Evolutionary conservation across 2,113 vertebrate species (phyloP).

Genomic region (Vireo altiloquus): DNA sequence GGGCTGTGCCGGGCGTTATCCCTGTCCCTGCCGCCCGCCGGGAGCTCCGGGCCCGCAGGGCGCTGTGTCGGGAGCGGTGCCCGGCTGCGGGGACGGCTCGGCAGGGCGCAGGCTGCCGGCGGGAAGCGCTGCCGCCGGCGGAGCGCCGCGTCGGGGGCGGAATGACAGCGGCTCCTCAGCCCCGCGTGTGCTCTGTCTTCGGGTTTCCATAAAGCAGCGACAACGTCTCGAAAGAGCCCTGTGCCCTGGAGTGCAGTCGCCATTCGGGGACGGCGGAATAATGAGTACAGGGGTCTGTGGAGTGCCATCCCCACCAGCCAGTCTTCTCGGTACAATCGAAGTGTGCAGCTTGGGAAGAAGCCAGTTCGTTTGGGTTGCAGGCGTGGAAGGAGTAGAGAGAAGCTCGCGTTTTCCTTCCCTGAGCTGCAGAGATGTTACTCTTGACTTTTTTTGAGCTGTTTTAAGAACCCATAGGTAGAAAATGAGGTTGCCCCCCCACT

Average conservation of each 20-base stretch:
- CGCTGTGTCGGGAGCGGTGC: background rate
- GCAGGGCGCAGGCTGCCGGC: background rate
- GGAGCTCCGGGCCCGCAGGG: background rate
- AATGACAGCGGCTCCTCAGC: accelerated
- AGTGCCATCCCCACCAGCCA: accelerated
- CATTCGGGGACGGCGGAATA: accelerated
- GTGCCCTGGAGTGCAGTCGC: accelerated
- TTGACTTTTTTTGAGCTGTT: background rate
- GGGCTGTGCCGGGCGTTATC: background rate
- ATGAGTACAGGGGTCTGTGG: accelerated
- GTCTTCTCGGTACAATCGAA: accelerated
- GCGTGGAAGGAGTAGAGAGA: background rate
- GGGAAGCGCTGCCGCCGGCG: background rate
- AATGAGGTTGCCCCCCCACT: too few species aligned
- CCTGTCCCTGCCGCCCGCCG: too few species aligned
- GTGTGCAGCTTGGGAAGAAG: background rate
- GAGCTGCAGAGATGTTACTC: background rate
- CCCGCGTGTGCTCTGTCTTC: too few species aligned
- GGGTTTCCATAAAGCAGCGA: accelerated
- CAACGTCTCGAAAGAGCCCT: accelerated
- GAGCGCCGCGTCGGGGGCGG: background rate
- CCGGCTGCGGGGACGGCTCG: background rate
- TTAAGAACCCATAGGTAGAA: accelerated
- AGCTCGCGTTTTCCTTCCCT: background rate
- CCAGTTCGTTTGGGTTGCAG: background rate